These are phyloP conservation scores for Chascanopsetta lugubris DNA, from an alignment of 2,113 vertebrate species.

Conservation along the genomic window DNA sequence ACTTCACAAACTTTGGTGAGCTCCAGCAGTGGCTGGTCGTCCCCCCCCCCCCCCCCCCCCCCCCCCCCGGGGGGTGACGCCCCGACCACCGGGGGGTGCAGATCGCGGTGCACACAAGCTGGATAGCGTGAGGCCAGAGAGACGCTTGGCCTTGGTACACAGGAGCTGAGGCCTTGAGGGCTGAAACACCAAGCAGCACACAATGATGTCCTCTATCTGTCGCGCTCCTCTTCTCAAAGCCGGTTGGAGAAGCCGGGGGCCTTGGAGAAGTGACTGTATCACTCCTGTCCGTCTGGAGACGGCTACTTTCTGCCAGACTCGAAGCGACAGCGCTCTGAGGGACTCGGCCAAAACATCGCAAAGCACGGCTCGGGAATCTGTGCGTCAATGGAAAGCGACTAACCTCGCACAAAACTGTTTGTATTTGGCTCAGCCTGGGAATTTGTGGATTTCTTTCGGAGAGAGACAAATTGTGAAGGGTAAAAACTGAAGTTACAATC, in stretches of 20 bases:
- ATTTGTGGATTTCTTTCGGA: too few relatives aligned
- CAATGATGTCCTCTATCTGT: constrained; percentile 64
- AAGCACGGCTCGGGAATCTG: too few relatives aligned
- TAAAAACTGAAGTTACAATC: too few relatives aligned
- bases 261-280: constrained; percentile 65
- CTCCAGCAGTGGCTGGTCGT: constrained; percentile 39
- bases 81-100: too few relatives aligned
- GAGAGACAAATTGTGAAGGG: too few relatives aligned
- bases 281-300: constrained; percentile 64
- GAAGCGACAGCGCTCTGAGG: constrained; percentile 44
- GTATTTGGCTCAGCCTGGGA: too few relatives aligned
- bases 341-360: constrained; percentile 25
- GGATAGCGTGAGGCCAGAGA: constrained; percentile 58
- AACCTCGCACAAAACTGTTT: too few relatives aligned
- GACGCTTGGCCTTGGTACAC: constrained; percentile 70
- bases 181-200: constrained; percentile 61
- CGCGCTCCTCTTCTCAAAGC: constrained; percentile 71
- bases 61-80: too few relatives aligned
- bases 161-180: constrained; percentile 64
- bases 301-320: constrained; percentile 52
- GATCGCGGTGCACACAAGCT: constrained; percentile 58
- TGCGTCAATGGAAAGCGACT: too few relatives aligned
- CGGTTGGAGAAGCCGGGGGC: constrained; percentile 60
- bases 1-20: constrained; percentile 62
- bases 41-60: too few relatives aligned